Evolutionary conservation across 37 sponge, comb jelly and placozoan species (phyloP), one percentile per base, ranked within the genome.

Genomic region (Agelas oroides): DNA sequence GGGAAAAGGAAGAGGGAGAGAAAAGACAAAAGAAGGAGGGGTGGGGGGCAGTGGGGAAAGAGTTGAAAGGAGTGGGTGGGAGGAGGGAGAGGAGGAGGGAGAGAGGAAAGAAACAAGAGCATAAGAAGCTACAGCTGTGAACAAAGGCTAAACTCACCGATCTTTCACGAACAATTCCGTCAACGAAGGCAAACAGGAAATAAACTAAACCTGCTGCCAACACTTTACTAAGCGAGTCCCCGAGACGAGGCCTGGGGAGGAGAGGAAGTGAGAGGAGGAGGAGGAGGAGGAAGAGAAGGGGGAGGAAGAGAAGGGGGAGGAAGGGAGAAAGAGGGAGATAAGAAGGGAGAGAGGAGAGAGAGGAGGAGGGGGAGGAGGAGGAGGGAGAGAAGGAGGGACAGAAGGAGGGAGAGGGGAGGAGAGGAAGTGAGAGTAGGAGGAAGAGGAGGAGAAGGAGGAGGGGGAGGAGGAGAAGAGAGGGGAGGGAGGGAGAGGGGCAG

Each of bases 181-280:
- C 91, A 33, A 84, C 38, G 24, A 81, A 30, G n/a, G 90, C 80
- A 5, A 86, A 67, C 0, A 78, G 35, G 27, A 77, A 86, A 80
- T 88, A 94, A 46, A 84, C 54, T 0, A 70, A 75, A 31, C 94
- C 94, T 77, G 71, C 69, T 20, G 72, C 84, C 13, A 94, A 35
- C 52, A 94, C 87, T 66, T 73, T 78, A 17, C 32, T 15, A 55
- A 94, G 27, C 1, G 75, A 38, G n/a, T 70, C 80, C 14, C 94
- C 94, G 65, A 94, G 66, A 1, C 90, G 82, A 3, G 94, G 94
- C 35, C 84, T 84, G 71, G 65, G 65, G n/a, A 18, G 65, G 65
- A 30, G n/a, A 30, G n/a, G 65, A 19, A 27, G 73, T 52, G 53
- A 36, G 53, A 72, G 73, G 70, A 69, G 35, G 70, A 69, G 35